Base-by-base conservation (phyloP, 2,888 invertebrate genomes). In the Agrotis exclamationis region DNA sequence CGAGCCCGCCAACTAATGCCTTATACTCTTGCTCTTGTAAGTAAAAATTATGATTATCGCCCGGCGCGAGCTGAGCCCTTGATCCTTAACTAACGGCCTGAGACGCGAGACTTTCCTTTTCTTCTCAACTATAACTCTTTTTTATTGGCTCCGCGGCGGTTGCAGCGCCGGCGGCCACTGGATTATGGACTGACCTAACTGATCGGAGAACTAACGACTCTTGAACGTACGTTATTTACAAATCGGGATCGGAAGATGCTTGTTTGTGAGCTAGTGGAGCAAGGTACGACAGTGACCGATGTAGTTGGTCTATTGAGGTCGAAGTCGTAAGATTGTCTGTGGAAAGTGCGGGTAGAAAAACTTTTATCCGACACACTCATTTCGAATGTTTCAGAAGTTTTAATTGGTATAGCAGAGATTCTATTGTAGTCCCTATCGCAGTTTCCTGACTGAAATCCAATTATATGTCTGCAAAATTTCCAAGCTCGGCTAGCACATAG, bases 31-130 rank as follows among this genome's bases (percentile, higher is more conserved):
- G 92, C 92, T 92, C 93, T 94, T 93, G 96, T 96, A 96, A 96
- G 96, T 96, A 96, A 96, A 96, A 96, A 96, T 96, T 96, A 96
- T 96, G 96, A 96, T 96, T 96, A 96, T 96, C 95, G 95, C 95
- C 93, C 91, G 91, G 90, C 91, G 91, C 89, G 94, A 90, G 88
- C 91, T 94, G 95, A 96, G 92, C 96, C 91, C 90, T 95, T 96
- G 95, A 96, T 94, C 96, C 95, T 89, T 91, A 93, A 95, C 95
- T 95, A 95, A 95, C 95, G 95, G 94, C 91, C 88, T 83, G 89
- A 91, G 93, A 92, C 92, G 88, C 88, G 89, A 87, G 94, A 95
- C 95, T 95, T 95, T 95, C 95, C 94, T 95, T 95, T 95, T 95
- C 95, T 94, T 93, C 92, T 90, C 84, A 93, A 95, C 96, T 95